phyloP scores from a whole-genome alignment of 53 echinoderm and acorn worm genomes.

The Temnopleurus reevesii region DNA sequence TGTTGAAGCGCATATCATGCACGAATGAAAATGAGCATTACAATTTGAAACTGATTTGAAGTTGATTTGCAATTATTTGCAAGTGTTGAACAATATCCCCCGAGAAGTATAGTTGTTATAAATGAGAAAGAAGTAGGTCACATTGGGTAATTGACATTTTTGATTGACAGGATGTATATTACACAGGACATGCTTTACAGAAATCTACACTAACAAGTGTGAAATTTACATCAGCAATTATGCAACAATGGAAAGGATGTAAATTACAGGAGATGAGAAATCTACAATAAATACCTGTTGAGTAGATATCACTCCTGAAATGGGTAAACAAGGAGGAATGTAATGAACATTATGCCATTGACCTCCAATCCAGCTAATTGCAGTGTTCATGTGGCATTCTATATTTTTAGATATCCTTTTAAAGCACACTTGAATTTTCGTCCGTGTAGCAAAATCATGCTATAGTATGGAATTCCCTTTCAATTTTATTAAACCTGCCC shows the following conservation, averaged over 20 bases:
- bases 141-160: background rate
- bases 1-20: no score
- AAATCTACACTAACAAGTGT: background rate
- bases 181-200: background rate
- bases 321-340: background rate
- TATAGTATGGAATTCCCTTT: no score
- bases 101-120: no score
- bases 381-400: no score
- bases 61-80: no score
- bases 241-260: background rate
- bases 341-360: background rate
- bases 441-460: no score
- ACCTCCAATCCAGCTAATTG: background rate
- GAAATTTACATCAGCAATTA: background rate
- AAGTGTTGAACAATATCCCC: no score
- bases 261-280: background rate
- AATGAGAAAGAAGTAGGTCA: background rate
- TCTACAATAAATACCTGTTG: background rate
- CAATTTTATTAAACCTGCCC: no score
- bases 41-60: no score
- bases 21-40: no score
- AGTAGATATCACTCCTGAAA: background rate
- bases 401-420: no score
- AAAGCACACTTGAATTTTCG: no score
- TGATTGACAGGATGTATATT: constrained; percentile 3